Evolutionary conservation across 2,888 invertebrate genomes (phyloP).

Genomic region (Blomia tropicalis): DNA sequence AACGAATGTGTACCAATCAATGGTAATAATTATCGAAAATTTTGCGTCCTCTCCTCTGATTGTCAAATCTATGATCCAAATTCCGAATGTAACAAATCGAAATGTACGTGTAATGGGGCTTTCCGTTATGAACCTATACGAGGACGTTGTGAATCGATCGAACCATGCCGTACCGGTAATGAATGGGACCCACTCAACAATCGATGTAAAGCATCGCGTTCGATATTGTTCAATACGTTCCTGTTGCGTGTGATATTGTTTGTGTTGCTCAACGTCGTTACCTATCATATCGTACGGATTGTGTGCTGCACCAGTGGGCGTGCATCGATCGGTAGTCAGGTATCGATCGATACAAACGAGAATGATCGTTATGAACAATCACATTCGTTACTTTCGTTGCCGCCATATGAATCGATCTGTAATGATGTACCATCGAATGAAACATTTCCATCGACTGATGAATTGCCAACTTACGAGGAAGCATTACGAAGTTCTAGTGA

Average conservation of each 20-base stretch:
- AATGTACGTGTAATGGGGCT: background rate
- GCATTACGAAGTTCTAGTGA: background rate
- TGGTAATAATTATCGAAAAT: background rate
- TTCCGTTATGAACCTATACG: background rate
- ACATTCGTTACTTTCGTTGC: conserved; percentile 4
- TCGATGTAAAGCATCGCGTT: background rate
- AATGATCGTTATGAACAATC: background rate
- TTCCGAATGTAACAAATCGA: background rate
- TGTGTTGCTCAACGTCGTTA: background rate
- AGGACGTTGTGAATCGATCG: background rate
- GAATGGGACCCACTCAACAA: background rate
- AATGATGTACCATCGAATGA: background rate
- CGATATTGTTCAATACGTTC: background rate
- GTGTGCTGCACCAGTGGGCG: background rate
- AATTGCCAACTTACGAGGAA: background rate
- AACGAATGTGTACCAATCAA: background rate
- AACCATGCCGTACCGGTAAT: background rate
- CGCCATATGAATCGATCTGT: background rate
- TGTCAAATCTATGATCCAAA: conserved; percentile 1
- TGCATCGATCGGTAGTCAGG: background rate
- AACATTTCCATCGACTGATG: background rate
- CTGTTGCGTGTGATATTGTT: background rate
- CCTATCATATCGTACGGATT: background rate
- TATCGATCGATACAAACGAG: no score
- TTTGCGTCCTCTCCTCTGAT: background rate